Percentiles rank a stretch among this genome's conserved stretches.
Conservation (phyloP, 2,888 invertebrate species). For the Villa cingulata region DNA sequence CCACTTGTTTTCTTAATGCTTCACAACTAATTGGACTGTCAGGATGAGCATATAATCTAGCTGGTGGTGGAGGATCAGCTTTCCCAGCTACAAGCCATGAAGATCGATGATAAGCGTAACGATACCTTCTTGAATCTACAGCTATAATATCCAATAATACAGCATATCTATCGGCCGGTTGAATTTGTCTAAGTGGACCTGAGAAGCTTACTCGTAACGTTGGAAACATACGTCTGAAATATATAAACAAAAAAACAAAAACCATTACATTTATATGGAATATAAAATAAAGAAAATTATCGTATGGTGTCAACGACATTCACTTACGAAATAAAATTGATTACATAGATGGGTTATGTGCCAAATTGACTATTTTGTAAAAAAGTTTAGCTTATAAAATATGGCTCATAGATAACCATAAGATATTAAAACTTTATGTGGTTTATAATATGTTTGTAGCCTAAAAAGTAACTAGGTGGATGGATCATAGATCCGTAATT, state of each 20-base stretch:
- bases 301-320: background rate
- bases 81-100: constrained; percentile 98
- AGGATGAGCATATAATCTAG: constrained; percentile 88
- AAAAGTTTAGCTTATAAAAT: too few species aligned
- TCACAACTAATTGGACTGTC: constrained; percentile 93
- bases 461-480: too few species aligned
- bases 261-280: background rate
- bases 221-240: constrained; percentile 89
- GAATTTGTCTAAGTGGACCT: constrained; percentile 45
- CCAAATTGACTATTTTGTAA: too few species aligned
- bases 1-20: constrained; percentile 89
- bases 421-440: too few species aligned
- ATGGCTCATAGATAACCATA: too few species aligned
- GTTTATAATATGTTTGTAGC: too few species aligned
- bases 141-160: constrained; percentile 94
- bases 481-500: too few species aligned
- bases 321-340: too few species aligned
- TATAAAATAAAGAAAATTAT: background rate
- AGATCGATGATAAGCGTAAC: constrained; percentile 96
- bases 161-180: constrained; percentile 73
- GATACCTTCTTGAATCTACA: constrained; percentile 89
- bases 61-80: constrained; percentile 91
- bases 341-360: too few species aligned
- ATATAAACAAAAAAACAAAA: background rate
- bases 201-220: constrained; percentile 89